Base-by-base conservation (phyloP, 2,113 vertebrate species). In the Entelurus aequoreus region DNA sequence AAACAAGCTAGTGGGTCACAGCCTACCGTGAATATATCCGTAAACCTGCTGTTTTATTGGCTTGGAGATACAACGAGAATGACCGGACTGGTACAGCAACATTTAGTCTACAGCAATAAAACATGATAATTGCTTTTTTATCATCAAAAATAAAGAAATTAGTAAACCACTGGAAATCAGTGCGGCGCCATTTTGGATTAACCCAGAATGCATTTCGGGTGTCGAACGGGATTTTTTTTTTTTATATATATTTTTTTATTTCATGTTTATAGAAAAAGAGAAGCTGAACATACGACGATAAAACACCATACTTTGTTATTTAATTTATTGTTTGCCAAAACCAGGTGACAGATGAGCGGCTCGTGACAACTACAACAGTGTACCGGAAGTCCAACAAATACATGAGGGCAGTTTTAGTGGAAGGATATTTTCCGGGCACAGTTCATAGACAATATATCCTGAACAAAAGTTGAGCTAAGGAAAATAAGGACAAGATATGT, bases 11-110 rank as follows among this genome's bases (percentile, higher is more conserved):
- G 40, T 46, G 35, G 63, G 55, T 68, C 54, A 74, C n/a, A 49
- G 69, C 44, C 67, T 88, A 92, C 90, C 90, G 79, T 77, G 80
- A 86, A 54, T 82, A 66, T 51, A 51, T 88, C 80, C 75, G 80
- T 28, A 80, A 50, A 1, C 77, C 77, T 68, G 75, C 71, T 53
- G 78, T 63, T 72, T 88, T 90, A 48, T 28, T 73, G 42, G 72
- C 76, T 7, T 74, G 70, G 12, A 60, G 65, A 47, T 68, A 62
- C 11, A 82, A 61, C 42, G 62, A 62, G 63, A 87, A 12, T 6
- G 77, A 52, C 14, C 80, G 76, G 28, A 74, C 63, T 1, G 77
- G 68, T 48, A 69, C 66, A 14, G 60, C 16, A 15, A 72, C 57
- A 46, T 48, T 70, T 40, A 65, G 42, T 72, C 77, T 78, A 52